Percentiles rank a stretch among this genome's conserved stretches.
Conservation (phyloP, 2,797 vertebrate genomes). For the Anisognathus igniventris region DNA sequence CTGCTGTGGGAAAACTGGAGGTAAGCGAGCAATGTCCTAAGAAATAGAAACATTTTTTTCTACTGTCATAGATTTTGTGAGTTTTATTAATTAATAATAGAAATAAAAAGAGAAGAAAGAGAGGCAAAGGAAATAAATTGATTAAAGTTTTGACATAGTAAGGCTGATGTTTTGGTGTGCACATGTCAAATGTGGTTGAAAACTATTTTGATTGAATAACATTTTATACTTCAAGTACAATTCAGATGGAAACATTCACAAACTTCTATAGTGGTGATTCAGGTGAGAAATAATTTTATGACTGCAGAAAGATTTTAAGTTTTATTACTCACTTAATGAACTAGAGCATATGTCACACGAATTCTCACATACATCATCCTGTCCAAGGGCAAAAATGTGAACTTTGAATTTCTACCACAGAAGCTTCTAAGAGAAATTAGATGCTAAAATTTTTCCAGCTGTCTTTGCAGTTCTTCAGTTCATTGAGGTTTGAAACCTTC, state of each 20-base stretch:
- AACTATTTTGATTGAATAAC: neutral
- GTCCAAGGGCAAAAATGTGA: neutral
- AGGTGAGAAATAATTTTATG: neutral
- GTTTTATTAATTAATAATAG: neutral
- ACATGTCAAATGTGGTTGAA: neutral
- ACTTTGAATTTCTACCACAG: neutral
- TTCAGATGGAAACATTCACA: neutral
- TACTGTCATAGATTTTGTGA: neutral
- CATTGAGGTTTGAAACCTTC: neutral
- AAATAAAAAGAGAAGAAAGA: neutral
- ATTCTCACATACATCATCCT: neutral
- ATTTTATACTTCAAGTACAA: neutral
- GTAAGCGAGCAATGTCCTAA: neutral
- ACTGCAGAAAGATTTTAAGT: neutral
- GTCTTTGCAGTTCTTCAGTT: neutral
- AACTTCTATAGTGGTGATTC: neutral
- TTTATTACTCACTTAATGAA: neutral
- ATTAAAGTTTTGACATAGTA: neutral
- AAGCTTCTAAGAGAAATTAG: neutral
- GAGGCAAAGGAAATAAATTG: neutral
- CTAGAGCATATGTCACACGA: neutral
- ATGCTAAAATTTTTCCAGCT: neutral
- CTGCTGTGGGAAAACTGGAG: neutral
- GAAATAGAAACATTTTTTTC: neutral
- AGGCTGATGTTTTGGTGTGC: neutral